These are phyloP conservation scores for Mus minutoides DNA, from an alignment of 2,797 vertebrate species.

Conservation along the genomic window DNA sequence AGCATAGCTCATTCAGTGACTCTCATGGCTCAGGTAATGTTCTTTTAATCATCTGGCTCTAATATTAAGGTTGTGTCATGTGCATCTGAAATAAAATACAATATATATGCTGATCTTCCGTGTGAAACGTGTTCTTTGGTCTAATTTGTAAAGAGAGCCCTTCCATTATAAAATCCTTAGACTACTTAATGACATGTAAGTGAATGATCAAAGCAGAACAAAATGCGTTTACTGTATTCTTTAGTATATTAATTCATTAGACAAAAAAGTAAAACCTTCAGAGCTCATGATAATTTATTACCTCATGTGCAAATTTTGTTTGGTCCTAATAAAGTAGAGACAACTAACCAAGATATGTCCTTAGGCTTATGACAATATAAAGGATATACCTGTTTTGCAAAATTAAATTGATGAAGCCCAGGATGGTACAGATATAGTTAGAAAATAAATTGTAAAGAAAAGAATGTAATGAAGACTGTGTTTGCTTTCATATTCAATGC, in stretches of 20 bases:
- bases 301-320: slow-evolving; percentile 79
- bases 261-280: slow-evolving; percentile 43
- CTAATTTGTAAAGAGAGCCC: slow-evolving; percentile 90
- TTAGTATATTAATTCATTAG: slow-evolving; percentile 88
- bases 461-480: slow-evolving; percentile 71
- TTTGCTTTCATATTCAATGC: slow-evolving; percentile 78
- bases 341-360: slow-evolving; percentile 71
- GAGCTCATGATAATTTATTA: slow-evolving; percentile 67
- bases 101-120: slow-evolving; percentile 88
- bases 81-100: slow-evolving; percentile 88
- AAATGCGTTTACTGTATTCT: slow-evolving; percentile 86
- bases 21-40: slow-evolving; percentile 97
- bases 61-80: slow-evolving; percentile 92
- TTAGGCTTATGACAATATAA: slow-evolving; percentile 76
- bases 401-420: slow-evolving; percentile 82
- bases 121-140: slow-evolving; percentile 85
- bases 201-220: slow-evolving; percentile 86
- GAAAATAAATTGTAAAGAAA: slow-evolving; percentile 67
- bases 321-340: slow-evolving; percentile 79
- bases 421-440: slow-evolving; percentile 60
- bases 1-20: slow-evolving; percentile 98
- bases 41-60: slow-evolving; percentile 99
- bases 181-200: slow-evolving; percentile 87
- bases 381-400: slow-evolving; percentile 81
- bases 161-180: slow-evolving; percentile 87